These are phyloP conservation scores for Origma solitaria DNA, from an alignment of 2,113 vertebrate genomes.

Conservation along the genomic window DNA sequence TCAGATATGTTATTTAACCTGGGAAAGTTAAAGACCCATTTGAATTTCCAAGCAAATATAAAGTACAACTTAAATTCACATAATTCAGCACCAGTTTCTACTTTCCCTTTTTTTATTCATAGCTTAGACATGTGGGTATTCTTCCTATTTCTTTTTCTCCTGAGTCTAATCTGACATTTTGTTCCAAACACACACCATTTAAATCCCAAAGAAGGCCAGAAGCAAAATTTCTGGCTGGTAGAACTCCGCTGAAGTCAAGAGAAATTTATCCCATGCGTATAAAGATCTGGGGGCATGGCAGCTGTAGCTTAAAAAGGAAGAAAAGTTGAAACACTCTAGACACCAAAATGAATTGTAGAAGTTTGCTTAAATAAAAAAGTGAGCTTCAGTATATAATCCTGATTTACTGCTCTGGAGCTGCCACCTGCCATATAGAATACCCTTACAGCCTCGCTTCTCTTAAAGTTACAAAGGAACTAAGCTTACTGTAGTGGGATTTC, in stretches of 20 bases:
- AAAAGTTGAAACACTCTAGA: not conserved
- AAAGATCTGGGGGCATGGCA: not conserved
- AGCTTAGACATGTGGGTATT: not conserved
- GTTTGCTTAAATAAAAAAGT: not conserved
- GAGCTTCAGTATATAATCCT: not conserved
- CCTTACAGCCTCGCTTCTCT: not conserved
- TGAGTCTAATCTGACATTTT: conserved; percentile 43
- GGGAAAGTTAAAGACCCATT: not conserved
- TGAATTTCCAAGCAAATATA: not conserved
- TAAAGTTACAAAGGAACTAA: not conserved
- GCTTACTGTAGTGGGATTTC: not conserved
- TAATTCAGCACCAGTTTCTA: not conserved
- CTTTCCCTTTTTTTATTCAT: not conserved
- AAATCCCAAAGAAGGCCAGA: conserved; percentile 18
- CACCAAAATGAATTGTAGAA: not conserved
- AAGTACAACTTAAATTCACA: not conserved
- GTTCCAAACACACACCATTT: conserved; percentile 16
- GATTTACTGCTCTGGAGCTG: not conserved
- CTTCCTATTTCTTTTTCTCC: not conserved
- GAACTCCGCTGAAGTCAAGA: not conserved
- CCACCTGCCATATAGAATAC: not conserved
- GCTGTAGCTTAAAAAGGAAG: not conserved
- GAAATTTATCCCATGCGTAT: not conserved
- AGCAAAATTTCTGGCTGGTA: conserved; percentile 39
- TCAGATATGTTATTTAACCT: not conserved